Conservation (phyloP, 2,797 vertebrate species). For the Arvicola amphibius region DNA sequence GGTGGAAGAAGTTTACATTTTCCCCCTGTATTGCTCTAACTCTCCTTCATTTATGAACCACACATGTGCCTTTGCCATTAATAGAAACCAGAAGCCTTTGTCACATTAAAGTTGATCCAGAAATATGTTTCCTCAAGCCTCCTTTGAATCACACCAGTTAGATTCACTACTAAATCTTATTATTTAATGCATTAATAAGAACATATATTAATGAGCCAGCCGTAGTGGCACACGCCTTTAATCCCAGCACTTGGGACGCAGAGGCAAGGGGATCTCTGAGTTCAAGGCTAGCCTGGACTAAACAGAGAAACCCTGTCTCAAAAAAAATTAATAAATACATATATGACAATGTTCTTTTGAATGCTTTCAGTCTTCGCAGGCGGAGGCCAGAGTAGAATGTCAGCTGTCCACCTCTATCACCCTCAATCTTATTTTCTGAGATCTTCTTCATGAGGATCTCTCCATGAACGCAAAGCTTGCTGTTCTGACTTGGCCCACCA, state of each 20-base stretch:
- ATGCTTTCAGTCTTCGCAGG: background rate
- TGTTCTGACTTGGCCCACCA: background rate
- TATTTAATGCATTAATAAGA: conserved; percentile 29
- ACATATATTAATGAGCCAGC: background rate
- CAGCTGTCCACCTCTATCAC: background rate
- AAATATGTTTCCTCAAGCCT: background rate
- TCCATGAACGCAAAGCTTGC: background rate
- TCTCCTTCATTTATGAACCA: conserved; percentile 17
- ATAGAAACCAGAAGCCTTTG: background rate
- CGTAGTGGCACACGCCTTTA: background rate
- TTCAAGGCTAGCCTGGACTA: background rate
- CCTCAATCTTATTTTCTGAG: background rate
- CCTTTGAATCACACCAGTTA: conserved; percentile 23
- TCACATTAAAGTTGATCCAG: conserved; percentile 5
- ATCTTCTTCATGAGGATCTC: background rate
- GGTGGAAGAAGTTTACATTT: background rate
- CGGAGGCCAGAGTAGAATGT: background rate
- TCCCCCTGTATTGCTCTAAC: background rate
- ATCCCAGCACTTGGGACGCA: background rate
- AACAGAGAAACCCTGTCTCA: background rate
- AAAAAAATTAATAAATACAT: background rate
- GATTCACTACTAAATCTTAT: background rate
- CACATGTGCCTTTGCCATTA: conserved; percentile 34
- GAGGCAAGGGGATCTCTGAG: background rate
- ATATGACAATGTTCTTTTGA: conserved; percentile 7